Evolutionary conservation across 1,140 invertebrate genomes (phyloP).

Genomic region (Lutraria rhynchaena): DNA sequence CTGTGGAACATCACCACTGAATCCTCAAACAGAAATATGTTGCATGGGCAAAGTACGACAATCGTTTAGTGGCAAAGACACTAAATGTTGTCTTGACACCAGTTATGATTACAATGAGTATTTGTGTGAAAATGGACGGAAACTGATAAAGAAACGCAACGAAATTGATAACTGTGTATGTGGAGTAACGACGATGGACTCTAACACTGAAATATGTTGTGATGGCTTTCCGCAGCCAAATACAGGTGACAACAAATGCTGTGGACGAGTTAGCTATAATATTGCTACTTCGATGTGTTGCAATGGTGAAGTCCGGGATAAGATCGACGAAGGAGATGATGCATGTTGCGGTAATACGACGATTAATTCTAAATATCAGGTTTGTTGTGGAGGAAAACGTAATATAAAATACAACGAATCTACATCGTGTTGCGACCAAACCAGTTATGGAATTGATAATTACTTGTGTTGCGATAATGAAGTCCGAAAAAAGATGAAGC

Average conservation of each 20-base stretch:
- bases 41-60: conserved; percentile 6
- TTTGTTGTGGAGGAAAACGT: conserved; percentile 13
- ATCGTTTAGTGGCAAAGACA: not conserved
- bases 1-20: conserved; percentile 37
- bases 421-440: conserved; percentile 21
- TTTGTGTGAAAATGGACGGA: conserved; percentile 23
- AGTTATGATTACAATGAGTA: conserved; percentile 25
- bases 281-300: conserved; percentile 2
- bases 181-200: conserved; percentile 27
- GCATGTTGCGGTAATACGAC: conserved; percentile 36
- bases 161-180: conserved; percentile 25
- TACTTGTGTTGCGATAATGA: conserved; percentile 31
- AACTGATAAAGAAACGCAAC: not conserved
- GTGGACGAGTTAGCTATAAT: conserved; percentile 22
- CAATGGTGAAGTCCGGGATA: not conserved
- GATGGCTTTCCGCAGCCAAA: conserved; percentile 14
- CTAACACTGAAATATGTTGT: conserved; percentile 26
- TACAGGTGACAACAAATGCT: conserved; percentile 14
- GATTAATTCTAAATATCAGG: conserved; percentile 3
- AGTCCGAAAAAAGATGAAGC: not conserved
- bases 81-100: conserved; percentile 2
- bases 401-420: not conserved
- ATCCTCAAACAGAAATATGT: conserved; percentile 41
- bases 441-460: conserved; percentile 20
- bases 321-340: conserved; percentile 9